A percentile compares a stretch with the other conserved stretches of the same genome.
These are phyloP conservation scores for Drosophila dunni DNA, from an alignment of 1,140 invertebrate species.

Conservation along the genomic window DNA sequence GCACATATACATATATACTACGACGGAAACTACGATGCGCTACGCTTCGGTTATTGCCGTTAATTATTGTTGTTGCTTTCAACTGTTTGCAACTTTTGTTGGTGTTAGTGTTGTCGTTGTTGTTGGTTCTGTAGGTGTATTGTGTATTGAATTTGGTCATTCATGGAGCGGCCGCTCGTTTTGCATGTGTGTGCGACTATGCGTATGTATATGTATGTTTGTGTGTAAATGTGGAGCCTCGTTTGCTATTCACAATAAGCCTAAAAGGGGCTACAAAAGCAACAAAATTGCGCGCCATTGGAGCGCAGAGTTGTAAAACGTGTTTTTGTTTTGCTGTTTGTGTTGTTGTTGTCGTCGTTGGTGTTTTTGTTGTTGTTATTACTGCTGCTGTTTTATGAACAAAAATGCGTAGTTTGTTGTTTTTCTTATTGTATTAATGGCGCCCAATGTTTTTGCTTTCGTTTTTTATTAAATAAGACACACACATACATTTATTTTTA, in stretches of 20 bases:
- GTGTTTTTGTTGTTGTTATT: constrained; percentile 38
- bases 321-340: constrained; percentile 68
- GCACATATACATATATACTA: constrained; percentile 48
- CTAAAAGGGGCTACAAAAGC: constrained; percentile 50
- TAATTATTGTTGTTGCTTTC: constrained; percentile 68
- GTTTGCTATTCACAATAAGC: constrained; percentile 61
- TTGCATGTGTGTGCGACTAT: constrained; percentile 31
- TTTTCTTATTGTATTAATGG: constrained; percentile 37
- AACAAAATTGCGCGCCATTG: constrained; percentile 70
- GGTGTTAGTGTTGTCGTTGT: constrained; percentile 29
- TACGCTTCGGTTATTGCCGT: constrained; percentile 81
- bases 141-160: constrained; percentile 71
- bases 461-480: constrained; percentile 35
- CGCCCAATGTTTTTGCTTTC: constrained; percentile 62
- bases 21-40: constrained; percentile 76
- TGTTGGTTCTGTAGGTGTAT: constrained; percentile 40
- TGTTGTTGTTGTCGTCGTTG: constrained; percentile 26
- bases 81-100: constrained; percentile 29
- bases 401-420: constrained; percentile 74
- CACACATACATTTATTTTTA: constrained; percentile 14
- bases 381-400: constrained; percentile 33
- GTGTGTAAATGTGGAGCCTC: constrained; percentile 36
- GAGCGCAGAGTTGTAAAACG: constrained; percentile 76
- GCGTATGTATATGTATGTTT: constrained; percentile 8
- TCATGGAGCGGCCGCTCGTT: constrained; percentile 60